Evolutionary conservation across 2,113 vertebrate genomes (phyloP), one percentile per base, ranked within the genome.

Genomic region (Hoplias malabaricus): DNA sequence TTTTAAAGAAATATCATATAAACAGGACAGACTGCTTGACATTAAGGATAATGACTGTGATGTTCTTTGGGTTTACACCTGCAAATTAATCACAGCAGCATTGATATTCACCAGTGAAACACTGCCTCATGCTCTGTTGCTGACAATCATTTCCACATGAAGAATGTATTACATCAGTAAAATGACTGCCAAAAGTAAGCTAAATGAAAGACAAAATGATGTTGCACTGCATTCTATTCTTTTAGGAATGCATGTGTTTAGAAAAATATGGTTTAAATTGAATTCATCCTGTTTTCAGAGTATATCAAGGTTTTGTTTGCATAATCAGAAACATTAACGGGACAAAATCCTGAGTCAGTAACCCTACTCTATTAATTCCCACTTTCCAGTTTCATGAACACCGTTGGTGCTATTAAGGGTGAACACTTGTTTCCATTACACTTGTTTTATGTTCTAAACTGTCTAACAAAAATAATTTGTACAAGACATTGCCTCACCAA

Each of bases 401-500:
- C 50, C 42, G 23, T 66, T 50, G 36, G 33, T 12, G 43, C 54
- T 56, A 43, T 43, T 76, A 34, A 48, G 43, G 56, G 50, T 19
- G 2, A 46, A 46, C 29, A 25, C 65, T 69, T 57, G 73, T 42
- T 75, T 61, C 54, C 46, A 54, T 36, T 33, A 74, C 29, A 11
- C 42, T 33, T 59, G 53, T 59, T 40, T 29, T 23, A 7, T 8
- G 46, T 19, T 2, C 23, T 38, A 23, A 75, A 65, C n/a, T 27
- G 33, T 53, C n/a, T 48, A 8, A 50, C n/a, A n/a, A 54, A 73
- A 21, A 19, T 66, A 16, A 54, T 54, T 66, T 54, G 13, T 66
- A 29, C 43, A 65, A 73, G 70, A 71, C 53, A 72, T 40, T 72
- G 59, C 69, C 36, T 79, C 69, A 68, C 61, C 50, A 57, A 57